A percentile compares a stretch with the other conserved stretches of the same genome.
Evolutionary conservation across 2,888 invertebrate species (phyloP).

Genomic region (Zootermopsis nevadensis): DNA sequence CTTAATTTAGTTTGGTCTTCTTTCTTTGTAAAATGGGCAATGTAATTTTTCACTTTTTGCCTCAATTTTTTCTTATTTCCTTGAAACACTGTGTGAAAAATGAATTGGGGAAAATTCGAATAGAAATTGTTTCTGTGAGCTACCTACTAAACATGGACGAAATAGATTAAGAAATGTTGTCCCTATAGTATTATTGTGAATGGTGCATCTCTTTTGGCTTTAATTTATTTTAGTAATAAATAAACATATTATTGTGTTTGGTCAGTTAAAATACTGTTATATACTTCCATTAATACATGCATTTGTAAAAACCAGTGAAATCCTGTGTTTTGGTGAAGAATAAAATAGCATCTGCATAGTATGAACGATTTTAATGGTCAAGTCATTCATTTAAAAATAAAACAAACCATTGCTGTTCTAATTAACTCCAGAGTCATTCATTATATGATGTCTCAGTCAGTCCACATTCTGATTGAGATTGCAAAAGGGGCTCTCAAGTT

Average conservation of each 20-base stretch:
- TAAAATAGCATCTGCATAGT: neutral
- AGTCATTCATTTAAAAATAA: too few species aligned
- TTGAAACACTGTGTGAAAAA: neutral
- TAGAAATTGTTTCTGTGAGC: neutral
- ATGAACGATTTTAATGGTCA: slow-evolving; percentile 53
- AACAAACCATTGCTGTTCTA: too few species aligned
- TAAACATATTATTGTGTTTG: neutral
- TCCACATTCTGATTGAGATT: too few species aligned
- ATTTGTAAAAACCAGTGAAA: neutral
- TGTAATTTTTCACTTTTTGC: neutral
- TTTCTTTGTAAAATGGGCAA: neutral
- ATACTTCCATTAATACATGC: neutral
- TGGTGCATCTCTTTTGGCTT: neutral
- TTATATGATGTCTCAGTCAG: too few species aligned
- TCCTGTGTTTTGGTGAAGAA: slow-evolving; percentile 8
- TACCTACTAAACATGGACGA: too few species aligned
- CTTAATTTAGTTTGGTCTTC: neutral
- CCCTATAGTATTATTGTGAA: neutral
- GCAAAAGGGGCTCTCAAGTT: too few species aligned
- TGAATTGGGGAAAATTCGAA: neutral
- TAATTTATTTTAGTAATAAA: slow-evolving; percentile 2
- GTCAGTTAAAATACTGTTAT: neutral
- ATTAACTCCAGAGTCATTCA: too few species aligned
- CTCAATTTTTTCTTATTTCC: neutral
- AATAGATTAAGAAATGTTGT: neutral